These are phyloP conservation scores for Drosophila persimilis DNA, from an alignment of 1,140 invertebrate genomes.

Conservation along the genomic window DNA sequence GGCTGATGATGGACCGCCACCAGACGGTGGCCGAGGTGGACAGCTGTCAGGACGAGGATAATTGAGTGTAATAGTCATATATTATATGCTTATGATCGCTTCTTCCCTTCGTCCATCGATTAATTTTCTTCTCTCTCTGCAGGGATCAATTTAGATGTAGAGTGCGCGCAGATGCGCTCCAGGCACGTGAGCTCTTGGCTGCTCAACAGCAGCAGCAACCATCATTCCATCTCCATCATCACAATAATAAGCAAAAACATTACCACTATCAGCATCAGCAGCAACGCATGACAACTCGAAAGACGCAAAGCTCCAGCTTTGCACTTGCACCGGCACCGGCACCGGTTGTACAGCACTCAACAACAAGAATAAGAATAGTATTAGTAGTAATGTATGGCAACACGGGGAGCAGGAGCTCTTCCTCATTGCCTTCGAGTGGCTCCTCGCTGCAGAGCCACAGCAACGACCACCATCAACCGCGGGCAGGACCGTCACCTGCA, in stretches of 20 bases:
- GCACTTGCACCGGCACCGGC: not conserved
- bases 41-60: constrained; percentile 47
- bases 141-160: constrained; percentile 82
- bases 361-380: constrained; percentile 63
- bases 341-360: constrained; percentile 11
- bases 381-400: constrained; percentile 77
- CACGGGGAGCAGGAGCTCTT: constrained; percentile 63
- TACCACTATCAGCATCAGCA: constrained; percentile 65
- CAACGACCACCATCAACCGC: constrained; percentile 82
- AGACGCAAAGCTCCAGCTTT: constrained; percentile 34
- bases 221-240: constrained; percentile 58
- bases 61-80: constrained; percentile 4
- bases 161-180: constrained; percentile 78
- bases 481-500: constrained; percentile 85
- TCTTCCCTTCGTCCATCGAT: constrained; percentile 2
- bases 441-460: constrained; percentile 68
- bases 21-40: constrained; percentile 46
- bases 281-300: constrained; percentile 71
- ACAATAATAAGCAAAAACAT: constrained; percentile 72
- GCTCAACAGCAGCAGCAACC: constrained; percentile 7
- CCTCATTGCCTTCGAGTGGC: constrained; percentile 56
- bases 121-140: not conserved
- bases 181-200: constrained; percentile 75
- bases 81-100: too few relatives aligned
- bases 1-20: constrained; percentile 45